These are phyloP conservation scores for Pomacea canaliculata DNA, from an alignment of 2,888 invertebrate species.

Conservation along the genomic window DNA sequence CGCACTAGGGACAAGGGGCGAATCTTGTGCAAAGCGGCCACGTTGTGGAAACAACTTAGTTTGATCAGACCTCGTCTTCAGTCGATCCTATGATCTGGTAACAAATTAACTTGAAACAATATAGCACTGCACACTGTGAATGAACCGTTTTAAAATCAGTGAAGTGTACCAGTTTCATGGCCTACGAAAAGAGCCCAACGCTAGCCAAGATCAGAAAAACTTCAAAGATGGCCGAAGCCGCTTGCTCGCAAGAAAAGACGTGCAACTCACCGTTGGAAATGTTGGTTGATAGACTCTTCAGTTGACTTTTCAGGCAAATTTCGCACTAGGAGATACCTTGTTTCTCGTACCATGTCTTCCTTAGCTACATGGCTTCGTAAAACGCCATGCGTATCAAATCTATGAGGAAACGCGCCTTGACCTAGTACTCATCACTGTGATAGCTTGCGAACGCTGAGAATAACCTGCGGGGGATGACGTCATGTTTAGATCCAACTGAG, in stretches of 20 bases:
- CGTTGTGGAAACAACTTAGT: no score
- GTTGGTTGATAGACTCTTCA: constrained; percentile 96
- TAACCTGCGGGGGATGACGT: constrained; percentile 29
- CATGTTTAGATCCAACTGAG: constrained; percentile 20
- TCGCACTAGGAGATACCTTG: constrained; percentile 99
- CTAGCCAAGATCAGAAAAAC: not conserved
- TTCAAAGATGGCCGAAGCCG: constrained; percentile 8
- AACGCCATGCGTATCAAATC: constrained; percentile 34
- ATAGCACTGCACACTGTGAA: no score
- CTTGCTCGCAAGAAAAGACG: not conserved
- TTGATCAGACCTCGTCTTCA: no score
- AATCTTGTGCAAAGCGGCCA: no score
- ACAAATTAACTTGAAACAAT: no score
- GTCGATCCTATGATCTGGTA: no score
- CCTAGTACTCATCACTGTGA: constrained; percentile 27
- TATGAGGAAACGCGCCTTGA: constrained; percentile 27
- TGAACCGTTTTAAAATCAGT: no score
- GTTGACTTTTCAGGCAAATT: constrained; percentile 99
- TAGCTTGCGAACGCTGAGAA: constrained; percentile 26
- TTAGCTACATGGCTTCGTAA: constrained; percentile 44
- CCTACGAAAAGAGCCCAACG: not conserved
- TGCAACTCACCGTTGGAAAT: constrained; percentile 91
- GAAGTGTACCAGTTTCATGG: no score
- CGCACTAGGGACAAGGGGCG: no score
- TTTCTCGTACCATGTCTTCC: constrained; percentile 95